These are phyloP conservation scores for Poeciliopsis occidentalis DNA, from an alignment of 2,113 vertebrate genomes.

Conservation along the genomic window DNA sequence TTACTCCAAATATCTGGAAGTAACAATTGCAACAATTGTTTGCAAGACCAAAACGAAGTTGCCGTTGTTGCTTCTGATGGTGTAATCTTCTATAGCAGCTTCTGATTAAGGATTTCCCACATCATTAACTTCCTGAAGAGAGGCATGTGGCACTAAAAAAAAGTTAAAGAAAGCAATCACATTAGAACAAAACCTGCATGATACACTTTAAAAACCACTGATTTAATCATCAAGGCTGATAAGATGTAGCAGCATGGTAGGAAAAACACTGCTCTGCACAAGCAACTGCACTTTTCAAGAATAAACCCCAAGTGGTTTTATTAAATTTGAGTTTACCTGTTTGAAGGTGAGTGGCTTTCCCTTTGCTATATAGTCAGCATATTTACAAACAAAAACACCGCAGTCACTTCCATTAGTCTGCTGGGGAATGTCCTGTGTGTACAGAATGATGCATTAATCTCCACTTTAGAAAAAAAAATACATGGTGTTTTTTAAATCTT, in stretches of 20 bases:
- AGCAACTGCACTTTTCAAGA: too few species aligned
- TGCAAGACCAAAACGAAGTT: not conserved
- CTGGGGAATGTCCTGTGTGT: slow-evolving; percentile 89
- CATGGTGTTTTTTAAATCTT: not conserved
- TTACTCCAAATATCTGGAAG: slow-evolving; percentile 14
- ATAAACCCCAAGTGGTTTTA: not conserved
- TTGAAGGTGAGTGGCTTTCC: slow-evolving; percentile 87
- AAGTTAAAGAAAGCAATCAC: not conserved
- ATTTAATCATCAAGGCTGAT: too few species aligned
- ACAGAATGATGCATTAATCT: slow-evolving; percentile 10
- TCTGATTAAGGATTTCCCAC: slow-evolving; percentile 94
- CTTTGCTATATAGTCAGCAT: slow-evolving; percentile 87
- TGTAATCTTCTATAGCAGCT: slow-evolving; percentile 80
- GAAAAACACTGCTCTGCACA: not conserved
- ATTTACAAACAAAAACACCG: slow-evolving; percentile 94
- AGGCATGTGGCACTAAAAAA: slow-evolving; percentile 88
- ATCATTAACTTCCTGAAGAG: slow-evolving; percentile 92
- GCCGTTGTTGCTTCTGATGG: not conserved
- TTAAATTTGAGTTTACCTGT: slow-evolving; percentile 77
- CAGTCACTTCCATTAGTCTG: slow-evolving; percentile 92
- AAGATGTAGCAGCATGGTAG: not conserved
- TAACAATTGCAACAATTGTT: not conserved
- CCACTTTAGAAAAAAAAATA: not conserved
- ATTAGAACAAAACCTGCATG: not conserved
- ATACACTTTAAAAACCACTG: not conserved